Percentiles rank a stretch among this genome's conserved stretches.
Evolutionary conservation across 2,797 vertebrate genomes (phyloP).

Genomic region (Pelochelys cantorii): DNA sequence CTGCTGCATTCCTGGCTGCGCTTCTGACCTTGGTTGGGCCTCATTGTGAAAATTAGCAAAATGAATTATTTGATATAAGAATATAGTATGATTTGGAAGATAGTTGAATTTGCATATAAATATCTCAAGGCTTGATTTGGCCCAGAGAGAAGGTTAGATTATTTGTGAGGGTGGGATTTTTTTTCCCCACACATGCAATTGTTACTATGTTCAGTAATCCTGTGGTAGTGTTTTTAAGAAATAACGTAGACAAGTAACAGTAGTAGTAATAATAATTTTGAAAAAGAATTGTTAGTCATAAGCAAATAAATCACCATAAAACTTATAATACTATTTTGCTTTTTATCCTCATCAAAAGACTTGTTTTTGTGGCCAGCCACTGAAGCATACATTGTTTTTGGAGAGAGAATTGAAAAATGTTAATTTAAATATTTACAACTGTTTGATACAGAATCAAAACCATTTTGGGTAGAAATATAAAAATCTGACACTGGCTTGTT

Average conservation of each 20-base stretch:
- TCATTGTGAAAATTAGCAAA: background rate
- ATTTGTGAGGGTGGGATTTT: background rate
- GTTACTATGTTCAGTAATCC: background rate
- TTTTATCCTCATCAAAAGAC: background rate
- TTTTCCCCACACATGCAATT: background rate
- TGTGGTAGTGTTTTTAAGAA: background rate
- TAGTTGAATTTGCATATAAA: background rate
- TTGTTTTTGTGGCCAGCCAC: background rate
- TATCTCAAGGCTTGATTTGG: background rate
- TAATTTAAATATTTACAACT: background rate
- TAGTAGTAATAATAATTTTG: background rate
- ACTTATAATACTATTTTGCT: background rate
- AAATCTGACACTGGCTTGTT: background rate
- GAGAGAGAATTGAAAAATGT: background rate
- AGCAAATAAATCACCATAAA: background rate
- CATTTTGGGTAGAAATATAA: background rate
- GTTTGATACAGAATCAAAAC: background rate
- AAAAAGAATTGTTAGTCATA: background rate
- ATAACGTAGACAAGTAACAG: background rate
- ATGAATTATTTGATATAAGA: background rate
- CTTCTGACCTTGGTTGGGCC: background rate
- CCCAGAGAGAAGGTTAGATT: background rate
- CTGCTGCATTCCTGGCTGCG: too few species aligned
- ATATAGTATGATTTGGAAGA: background rate
- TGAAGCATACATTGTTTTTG: background rate